Base-by-base conservation (phyloP, 2,113 vertebrate genomes). In the Lipophrys pholis region DNA sequence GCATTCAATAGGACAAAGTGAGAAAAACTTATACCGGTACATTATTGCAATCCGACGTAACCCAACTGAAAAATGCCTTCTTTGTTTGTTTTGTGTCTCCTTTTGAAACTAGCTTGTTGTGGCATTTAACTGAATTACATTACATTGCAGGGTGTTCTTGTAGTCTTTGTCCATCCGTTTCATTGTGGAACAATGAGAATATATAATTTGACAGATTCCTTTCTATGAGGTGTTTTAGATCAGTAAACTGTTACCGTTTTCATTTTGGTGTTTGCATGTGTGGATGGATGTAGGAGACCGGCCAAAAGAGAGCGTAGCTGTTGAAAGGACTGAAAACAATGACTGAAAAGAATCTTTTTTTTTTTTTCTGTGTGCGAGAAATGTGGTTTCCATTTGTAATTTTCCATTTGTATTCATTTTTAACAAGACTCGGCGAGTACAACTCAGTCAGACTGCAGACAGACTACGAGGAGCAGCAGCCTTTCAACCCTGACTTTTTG, bases 191-290 rank as follows among this genome's bases (percentile, higher is more conserved):
- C 36, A 61, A 41, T 35, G 1, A 50, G 8, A 50, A 2, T 51
- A 35, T 59, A 75, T 40, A 41, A 16, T 50, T 6, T 45, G 5
- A 35, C 49, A 15, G 12, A 74, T 76, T 53, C 45, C 55, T 60
- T 73, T 45, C 14, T 80, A 51, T 57, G 53, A 55, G 60, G 61
- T 84, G 43, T 69, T 75, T 67, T 40, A 52, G 57, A 67, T 75
- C 39, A 72, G 36, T 73, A 53, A 73, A 69, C 30, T 46, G 12
- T 54, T 64, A 38, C 36, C 9, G 64, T 75, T 67, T 82, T 52
- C 56, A 53, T 61, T 43, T 38, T 66, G 42, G 30, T 70, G 41
- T 43, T 46, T 65, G 43, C 30, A 45, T 10, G 39, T 51, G 48
- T 64, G 52, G 54, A 39, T 52, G 39, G n/a, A 57, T 69, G 40